Base-by-base conservation (phyloP, 2,888 invertebrate species). In the Eupithecia abbreviata region DNA sequence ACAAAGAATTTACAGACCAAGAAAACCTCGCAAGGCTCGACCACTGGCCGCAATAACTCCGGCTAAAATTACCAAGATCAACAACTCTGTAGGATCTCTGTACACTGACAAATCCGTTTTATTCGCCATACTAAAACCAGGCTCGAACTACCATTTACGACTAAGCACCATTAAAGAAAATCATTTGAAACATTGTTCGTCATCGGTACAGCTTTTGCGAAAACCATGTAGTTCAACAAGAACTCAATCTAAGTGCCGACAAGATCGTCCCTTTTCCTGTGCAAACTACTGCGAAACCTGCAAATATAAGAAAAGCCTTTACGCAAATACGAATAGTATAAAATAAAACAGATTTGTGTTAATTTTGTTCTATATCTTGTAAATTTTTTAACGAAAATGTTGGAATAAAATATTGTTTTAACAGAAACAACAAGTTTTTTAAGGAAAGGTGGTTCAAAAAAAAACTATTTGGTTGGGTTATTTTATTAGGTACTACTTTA, bases 251-350 rank as follows among this genome's bases (percentile, higher is more conserved):
- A 66, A 42, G 13, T 82, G 82, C 78, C 81, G 80, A 75, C 82
- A 77, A 77, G 75, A 83, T 7, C 79, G 79, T 72, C 81, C 83
- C 4, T 86, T 82, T 82, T 84, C 88, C 15, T 89, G 88, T 83
- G 80, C 84, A 9, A 78, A 82, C 51, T 89, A 80, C 74, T 90
- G 89, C 83, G 81, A 76, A 67, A 84, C 85, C 72, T 89, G 89
- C 42, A 4, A 15, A 10, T 42, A 42, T 42, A 66, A 66, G 42
- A 62, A 62, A 30, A 62, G 30, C 4, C 18, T 18, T 0, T 12
- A 30, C 4, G 3, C 12, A 62, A 30, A 4, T 18, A 58, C 0
- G 12, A 18, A 3, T 18, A 58, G 18, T 3, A 18, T 9, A 18
- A 9, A 18, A 30, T 30, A 30, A 18, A 30, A 62, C 10, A 4